A percentile compares a stretch with the other conserved stretches of the same genome.
Conservation (phyloP, 1,140 invertebrate genomes). For the Halesus radiatus region DNA sequence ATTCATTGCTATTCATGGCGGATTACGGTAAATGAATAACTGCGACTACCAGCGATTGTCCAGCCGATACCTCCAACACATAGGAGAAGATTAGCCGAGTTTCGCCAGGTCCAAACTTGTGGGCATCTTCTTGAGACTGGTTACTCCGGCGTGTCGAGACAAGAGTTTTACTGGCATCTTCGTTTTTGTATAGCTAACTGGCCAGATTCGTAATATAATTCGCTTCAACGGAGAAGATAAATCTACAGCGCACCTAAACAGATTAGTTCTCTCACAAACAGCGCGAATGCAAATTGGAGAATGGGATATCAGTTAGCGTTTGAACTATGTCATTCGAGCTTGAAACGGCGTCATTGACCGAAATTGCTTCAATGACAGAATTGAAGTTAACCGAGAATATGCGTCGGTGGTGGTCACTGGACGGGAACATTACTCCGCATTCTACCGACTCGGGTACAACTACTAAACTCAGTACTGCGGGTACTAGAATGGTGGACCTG, state of each 20-base stretch:
- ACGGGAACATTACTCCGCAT: conserved; percentile 6
- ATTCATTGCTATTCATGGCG: neutral
- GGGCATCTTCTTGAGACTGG: too few relatives aligned
- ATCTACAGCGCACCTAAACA: too few relatives aligned
- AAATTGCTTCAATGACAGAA: conserved; percentile 49
- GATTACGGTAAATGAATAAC: neutral
- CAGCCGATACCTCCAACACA: too few relatives aligned
- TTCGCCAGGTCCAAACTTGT: too few relatives aligned
- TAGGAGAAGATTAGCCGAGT: too few relatives aligned
- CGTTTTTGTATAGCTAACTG: too few relatives aligned
- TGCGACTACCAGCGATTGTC: too few relatives aligned
- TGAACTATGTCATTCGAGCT: conserved; percentile 48
- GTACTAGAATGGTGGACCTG: neutral
- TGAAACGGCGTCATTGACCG: conserved; percentile 54
- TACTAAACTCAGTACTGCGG: neutral
- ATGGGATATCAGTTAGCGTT: conserved; percentile 12
- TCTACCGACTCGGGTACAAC: neutral
- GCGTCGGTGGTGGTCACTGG: conserved; percentile 15
- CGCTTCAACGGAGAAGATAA: too few relatives aligned
- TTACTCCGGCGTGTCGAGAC: too few relatives aligned
- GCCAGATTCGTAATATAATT: too few relatives aligned
- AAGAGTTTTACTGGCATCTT: too few relatives aligned
- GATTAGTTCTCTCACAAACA: neutral
- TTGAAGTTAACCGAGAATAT: conserved; percentile 33
- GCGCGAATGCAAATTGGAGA: conserved; percentile 24